Base-by-base conservation (phyloP, 1,140 invertebrate species). In the Holotrichia oblita region DNA sequence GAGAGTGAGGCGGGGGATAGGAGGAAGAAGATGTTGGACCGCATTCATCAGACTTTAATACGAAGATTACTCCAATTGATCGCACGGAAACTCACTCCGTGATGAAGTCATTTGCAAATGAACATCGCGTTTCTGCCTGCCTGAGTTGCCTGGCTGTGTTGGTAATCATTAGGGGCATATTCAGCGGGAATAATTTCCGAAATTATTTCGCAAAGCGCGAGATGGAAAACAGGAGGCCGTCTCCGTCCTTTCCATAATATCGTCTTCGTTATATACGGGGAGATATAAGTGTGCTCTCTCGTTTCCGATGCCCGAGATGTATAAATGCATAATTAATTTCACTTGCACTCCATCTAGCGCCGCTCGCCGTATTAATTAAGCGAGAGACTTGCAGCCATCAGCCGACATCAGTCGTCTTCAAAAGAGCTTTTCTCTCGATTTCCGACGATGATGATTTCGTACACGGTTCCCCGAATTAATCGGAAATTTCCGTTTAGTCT, bases 91-190 rank as follows among this genome's bases (percentile, higher is more conserved):
- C n/a, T n/a, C n/a, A 80, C 80, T 82, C 79, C 76, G 80, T 83
- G 85, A 85, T 85, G 83, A 86, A 87, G 86, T 87, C 86, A 87
- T 87, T 87, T 87, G 85, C 86, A 87, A 86, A 87, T 87, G 86
- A 87, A 85, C 86, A 85, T 83, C 84, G 82, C 81, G 79, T 81
- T 64, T 27, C 82, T 81, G 81, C 80, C 81, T 83, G n/a, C n/a
- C n/a, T n/a, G n/a, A n/a, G n/a, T n/a, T n/a, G n/a, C n/a, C n/a
- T n/a, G n/a, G n/a, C n/a, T n/a, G n/a, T n/a, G 61, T 64, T 64
- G 81, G 81, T 81, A 85, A 85, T 86, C 84, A 86, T 86, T 85
- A 85, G 83, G 84, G 84, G 82, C 85, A 86, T 85, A 86, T 86
- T 86, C 84, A 85, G 80, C 79, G 81, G 81, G 83, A 84, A 85